Evolutionary conservation across 2,797 vertebrate genomes (phyloP).

Genomic region (Dromococcyx pavoninus): DNA sequence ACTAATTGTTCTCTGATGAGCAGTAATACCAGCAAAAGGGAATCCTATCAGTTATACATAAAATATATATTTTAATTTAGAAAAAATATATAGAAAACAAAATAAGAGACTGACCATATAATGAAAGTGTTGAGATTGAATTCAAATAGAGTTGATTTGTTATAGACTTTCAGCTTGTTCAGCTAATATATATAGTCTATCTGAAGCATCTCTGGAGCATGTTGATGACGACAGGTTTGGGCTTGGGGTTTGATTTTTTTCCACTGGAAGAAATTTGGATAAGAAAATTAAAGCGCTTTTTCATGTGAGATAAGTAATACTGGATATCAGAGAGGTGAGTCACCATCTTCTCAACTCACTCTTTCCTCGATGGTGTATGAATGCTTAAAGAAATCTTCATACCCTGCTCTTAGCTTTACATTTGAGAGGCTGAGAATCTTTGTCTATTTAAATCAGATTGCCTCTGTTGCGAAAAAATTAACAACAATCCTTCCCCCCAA

Average conservation of each 20-base stretch:
- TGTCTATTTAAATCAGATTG: too few relatives aligned
- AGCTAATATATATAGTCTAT: neutral
- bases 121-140: neutral
- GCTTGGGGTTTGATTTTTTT: too few relatives aligned
- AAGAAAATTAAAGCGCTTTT: neutral
- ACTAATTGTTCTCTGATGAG: neutral
- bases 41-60: neutral
- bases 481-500: too few relatives aligned
- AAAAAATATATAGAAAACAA: neutral
- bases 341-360: neutral
- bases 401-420: neutral
- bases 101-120: neutral
- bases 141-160: neutral
- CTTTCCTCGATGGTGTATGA: neutral
- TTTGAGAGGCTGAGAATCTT: neutral
- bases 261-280: neutral
- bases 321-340: neutral
- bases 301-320: neutral
- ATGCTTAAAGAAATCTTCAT: neutral
- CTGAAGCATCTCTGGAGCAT: neutral
- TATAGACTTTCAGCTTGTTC: neutral
- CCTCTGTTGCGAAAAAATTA: too few relatives aligned
- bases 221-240: neutral
- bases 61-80: neutral
- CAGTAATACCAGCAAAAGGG: neutral